Conservation (phyloP, 2,113 vertebrate species). For the Forbesichthys papilliferus region DNA sequence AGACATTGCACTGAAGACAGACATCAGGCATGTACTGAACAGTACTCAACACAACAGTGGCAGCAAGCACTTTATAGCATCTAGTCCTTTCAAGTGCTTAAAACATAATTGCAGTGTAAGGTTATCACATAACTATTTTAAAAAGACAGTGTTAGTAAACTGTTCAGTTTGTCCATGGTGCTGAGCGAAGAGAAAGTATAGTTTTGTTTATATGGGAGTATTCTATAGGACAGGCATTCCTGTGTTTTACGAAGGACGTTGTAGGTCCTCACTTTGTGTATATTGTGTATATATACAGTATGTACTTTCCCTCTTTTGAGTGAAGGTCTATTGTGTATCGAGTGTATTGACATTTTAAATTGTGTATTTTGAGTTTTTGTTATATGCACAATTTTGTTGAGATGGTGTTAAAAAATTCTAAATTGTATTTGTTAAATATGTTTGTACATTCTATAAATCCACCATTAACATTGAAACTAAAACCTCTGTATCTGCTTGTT, state of each 20-base stretch:
- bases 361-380: constrained; percentile 69
- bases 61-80: constrained; percentile 71
- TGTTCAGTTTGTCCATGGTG: constrained; percentile 60
- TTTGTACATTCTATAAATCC: constrained; percentile 79
- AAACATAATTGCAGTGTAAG: constrained; percentile 55
- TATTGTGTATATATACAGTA: constrained; percentile 63
- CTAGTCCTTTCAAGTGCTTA: constrained; percentile 80
- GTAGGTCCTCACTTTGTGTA: constrained; percentile 69
- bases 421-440: constrained; percentile 74
- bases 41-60: constrained; percentile 56
- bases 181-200: constrained; percentile 44
- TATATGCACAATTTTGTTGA: constrained; percentile 74
- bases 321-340: constrained; percentile 67
- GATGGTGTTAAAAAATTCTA: constrained; percentile 68
- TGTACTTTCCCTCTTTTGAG: constrained; percentile 59
- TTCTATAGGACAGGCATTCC: constrained; percentile 61
- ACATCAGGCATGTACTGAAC: constrained; percentile 68
- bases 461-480: constrained; percentile 69
- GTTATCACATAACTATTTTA: constrained; percentile 39
- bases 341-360: constrained; percentile 69
- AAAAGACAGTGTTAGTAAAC: constrained; percentile 24
- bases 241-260: constrained; percentile 69
- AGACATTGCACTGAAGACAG: constrained; percentile 83
- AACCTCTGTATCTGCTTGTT: constrained; percentile 75
- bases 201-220: constrained; percentile 24